A percentile compares a stretch with the other conserved stretches of the same genome.
Evolutionary conservation across 2,113 vertebrate genomes (phyloP).

Genomic region (Gracilinanus agilis): DNA sequence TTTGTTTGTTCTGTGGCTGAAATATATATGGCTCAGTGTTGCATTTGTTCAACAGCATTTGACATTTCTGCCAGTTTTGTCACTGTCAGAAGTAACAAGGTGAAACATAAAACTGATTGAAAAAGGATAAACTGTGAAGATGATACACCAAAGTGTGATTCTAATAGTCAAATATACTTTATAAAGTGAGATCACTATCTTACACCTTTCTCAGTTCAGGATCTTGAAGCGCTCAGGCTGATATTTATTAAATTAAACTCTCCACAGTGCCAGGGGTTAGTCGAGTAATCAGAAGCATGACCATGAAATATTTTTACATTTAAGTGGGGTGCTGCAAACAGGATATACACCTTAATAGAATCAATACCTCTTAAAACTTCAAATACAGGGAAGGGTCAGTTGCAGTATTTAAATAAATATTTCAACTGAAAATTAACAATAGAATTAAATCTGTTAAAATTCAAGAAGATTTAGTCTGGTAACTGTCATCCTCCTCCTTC

Average conservation of each 20-base stretch:
- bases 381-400: slow-evolving; percentile 29
- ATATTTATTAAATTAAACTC: slow-evolving; percentile 46
- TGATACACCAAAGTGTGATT: slow-evolving; percentile 38
- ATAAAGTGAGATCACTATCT: slow-evolving; percentile 57
- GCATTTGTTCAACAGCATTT: slow-evolving; percentile 58
- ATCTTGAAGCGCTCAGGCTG: slow-evolving; percentile 6
- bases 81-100: slow-evolving; percentile 70
- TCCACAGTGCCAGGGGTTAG: slow-evolving; percentile 51
- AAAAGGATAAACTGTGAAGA: slow-evolving; percentile 66
- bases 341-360: slow-evolving; percentile 60
- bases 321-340: slow-evolving; percentile 33
- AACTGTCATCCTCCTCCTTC: neutral
- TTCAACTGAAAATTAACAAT: slow-evolving; percentile 50
- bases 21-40: slow-evolving; percentile 18
- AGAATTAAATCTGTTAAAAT: slow-evolving; percentile 24
- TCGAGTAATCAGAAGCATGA: slow-evolving; percentile 19
- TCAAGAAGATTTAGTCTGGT: neutral
- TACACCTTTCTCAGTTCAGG: slow-evolving; percentile 26
- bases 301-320: slow-evolving; percentile 11
- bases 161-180: slow-evolving; percentile 64
- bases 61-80: slow-evolving; percentile 52
- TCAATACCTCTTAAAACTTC: slow-evolving; percentile 58
- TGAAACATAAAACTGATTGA: slow-evolving; percentile 66
- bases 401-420: slow-evolving; percentile 19
- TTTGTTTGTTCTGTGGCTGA: slow-evolving; percentile 53